Conservation (phyloP, 2,888 invertebrate genomes). For the Dolichopus griseipennis region DNA sequence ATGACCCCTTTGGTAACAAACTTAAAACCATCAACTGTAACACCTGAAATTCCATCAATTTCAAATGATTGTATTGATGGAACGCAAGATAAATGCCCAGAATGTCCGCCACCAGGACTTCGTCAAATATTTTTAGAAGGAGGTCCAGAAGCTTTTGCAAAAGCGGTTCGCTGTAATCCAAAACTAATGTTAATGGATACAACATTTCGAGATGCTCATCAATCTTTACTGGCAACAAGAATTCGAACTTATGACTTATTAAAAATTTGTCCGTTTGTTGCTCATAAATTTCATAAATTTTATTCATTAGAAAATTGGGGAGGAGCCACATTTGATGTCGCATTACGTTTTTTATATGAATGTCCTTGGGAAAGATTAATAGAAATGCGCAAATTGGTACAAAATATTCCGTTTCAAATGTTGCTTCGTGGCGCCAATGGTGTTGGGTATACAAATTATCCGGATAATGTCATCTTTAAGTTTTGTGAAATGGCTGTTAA, state of each 20-base stretch:
- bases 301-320: slow-evolving; percentile 95
- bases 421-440: slow-evolving; percentile 90
- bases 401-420: slow-evolving; percentile 97
- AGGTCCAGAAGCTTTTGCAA: slow-evolving; percentile 88
- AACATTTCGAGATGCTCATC: slow-evolving; percentile 91
- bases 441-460: slow-evolving; percentile 94
- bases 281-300: slow-evolving; percentile 74
- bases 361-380: slow-evolving; percentile 94
- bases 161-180: slow-evolving; percentile 72
- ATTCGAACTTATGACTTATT: slow-evolving; percentile 81
- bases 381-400: slow-evolving; percentile 76
- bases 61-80: neutral
- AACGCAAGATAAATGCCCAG: slow-evolving; percentile 36
- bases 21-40: slow-evolving; percentile 70
- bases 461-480: slow-evolving; percentile 91
- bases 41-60: slow-evolving; percentile 64
- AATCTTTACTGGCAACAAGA: slow-evolving; percentile 85
- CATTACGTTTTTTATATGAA: slow-evolving; percentile 85
- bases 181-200: slow-evolving; percentile 90
- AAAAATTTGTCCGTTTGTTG: slow-evolving; percentile 80
- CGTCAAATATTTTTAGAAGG: slow-evolving; percentile 69
- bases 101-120: slow-evolving; percentile 66
- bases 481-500: slow-evolving; percentile 88
- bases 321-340: slow-evolving; percentile 94
- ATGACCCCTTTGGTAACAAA: slow-evolving; percentile 79